phyloP scores from a whole-genome alignment of 30 jellyfish, hydroid and myxozoan species.

The Hydractinia echinata region DNA sequence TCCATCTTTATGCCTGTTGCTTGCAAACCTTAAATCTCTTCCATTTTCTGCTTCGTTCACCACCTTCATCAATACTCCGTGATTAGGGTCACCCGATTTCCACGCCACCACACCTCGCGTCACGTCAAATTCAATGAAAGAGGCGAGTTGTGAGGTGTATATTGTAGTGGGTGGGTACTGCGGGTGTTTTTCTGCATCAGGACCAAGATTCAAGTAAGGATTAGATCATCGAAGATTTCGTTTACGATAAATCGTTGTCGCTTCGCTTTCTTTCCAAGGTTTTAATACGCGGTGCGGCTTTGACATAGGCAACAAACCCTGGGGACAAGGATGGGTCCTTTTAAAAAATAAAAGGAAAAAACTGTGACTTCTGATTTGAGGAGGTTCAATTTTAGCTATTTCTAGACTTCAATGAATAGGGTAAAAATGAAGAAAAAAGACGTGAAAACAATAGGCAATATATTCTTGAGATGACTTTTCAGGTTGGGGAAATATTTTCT shows the following conservation, averaged over 20 bases:
- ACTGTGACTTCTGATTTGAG: no score
- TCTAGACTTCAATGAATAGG: no score
- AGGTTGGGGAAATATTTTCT: no score
- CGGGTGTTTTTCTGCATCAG: not conserved
- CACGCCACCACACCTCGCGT: not conserved
- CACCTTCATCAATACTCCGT: not conserved
- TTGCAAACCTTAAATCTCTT: not conserved
- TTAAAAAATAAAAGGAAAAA: no score
- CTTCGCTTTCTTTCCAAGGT: not conserved
- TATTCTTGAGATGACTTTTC: no score
- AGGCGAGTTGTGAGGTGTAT: not conserved
- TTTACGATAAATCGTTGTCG: not conserved
- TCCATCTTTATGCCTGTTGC: not conserved
- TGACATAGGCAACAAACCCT: no score
- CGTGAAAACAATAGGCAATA: no score
- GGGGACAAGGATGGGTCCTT: no score
- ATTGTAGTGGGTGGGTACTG: not conserved
- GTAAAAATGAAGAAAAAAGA: no score
- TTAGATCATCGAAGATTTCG: not conserved
- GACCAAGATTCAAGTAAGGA: not conserved
- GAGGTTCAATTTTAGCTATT: no score
- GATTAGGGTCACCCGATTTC: not conserved
- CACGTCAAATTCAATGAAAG: not conserved
- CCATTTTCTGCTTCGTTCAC: not conserved
- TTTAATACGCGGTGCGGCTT: not conserved